phyloP scores from a whole-genome alignment of 1,140 invertebrate genomes.

The Drosophila pachea region DNA sequence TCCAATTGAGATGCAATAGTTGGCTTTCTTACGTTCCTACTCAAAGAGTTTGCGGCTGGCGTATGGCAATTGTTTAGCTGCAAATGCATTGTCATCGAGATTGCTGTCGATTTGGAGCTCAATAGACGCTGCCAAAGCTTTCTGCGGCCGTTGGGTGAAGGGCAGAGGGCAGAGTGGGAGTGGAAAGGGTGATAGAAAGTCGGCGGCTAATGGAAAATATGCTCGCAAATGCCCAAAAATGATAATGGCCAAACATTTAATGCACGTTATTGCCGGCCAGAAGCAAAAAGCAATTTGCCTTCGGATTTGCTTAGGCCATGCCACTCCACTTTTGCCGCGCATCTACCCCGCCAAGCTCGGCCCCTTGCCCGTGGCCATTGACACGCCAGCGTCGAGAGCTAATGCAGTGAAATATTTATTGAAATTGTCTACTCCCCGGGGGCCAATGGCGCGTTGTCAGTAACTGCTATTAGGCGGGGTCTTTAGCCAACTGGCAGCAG shows the following conservation, averaged over 20 bases:
- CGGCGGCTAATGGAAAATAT: constrained; percentile 66
- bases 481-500: constrained; percentile 50
- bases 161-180: too few species aligned
- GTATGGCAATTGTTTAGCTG: constrained; percentile 49
- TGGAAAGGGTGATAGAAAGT: constrained; percentile 5
- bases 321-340: not conserved
- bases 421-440: constrained; percentile 74
- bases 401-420: constrained; percentile 79
- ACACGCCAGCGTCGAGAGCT: constrained; percentile 40
- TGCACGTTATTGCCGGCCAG: constrained; percentile 66
- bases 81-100: constrained; percentile 53
- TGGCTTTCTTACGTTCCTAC: constrained; percentile 51
- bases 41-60: constrained; percentile 7
- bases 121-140: constrained; percentile 35
- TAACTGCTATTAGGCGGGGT: constrained; percentile 66
- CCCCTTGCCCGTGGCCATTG: constrained; percentile 3
- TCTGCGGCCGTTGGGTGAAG: not conserved
- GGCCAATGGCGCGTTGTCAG: constrained; percentile 62
- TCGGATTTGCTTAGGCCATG: constrained; percentile 46
- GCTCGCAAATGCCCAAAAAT: constrained; percentile 54
- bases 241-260: constrained; percentile 77
- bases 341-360: not conserved
- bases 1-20: constrained; percentile 44
- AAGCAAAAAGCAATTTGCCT: constrained; percentile 71
- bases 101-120: constrained; percentile 50